A percentile compares a stretch with the other conserved stretches of the same genome.
Conservation (phyloP, 2,888 invertebrate genomes). For the Ennomos quercinarius region DNA sequence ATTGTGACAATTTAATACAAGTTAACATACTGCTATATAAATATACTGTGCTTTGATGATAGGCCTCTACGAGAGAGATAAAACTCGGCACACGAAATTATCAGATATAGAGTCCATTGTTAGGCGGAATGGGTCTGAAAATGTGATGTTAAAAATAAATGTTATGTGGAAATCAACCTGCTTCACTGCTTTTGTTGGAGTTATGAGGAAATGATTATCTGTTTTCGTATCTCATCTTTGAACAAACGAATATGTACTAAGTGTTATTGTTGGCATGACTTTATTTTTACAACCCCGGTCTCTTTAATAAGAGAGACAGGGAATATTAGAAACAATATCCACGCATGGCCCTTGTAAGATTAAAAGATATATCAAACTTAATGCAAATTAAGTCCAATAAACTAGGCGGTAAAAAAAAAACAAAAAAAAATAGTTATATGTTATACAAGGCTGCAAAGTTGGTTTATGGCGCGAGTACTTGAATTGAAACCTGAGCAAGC, state of each 20-base stretch:
- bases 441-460: no score
- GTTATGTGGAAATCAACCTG: conserved; percentile 5
- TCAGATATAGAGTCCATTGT: conserved; percentile 42
- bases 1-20: not conserved
- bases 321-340: no score
- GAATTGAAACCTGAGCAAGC: no score
- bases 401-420: no score
- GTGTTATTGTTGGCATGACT: no score
- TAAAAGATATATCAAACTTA: no score
- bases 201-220: not conserved
- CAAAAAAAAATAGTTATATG: no score
- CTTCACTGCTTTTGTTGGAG: not conserved
- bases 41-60: conserved; percentile 7
- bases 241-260: not conserved
- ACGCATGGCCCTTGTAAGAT: no score
- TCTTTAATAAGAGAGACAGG: no score
- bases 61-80: conserved; percentile 36
- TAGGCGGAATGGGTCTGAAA: conserved; percentile 8
- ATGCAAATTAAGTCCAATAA: no score
- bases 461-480: no score
- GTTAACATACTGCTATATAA: not conserved
- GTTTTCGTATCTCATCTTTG: not conserved
- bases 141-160: conserved; percentile 18
- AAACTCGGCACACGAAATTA: conserved; percentile 46
- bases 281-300: no score